Evolutionary conservation across 2,888 invertebrate species (phyloP).

Genomic region (Diarsia brunnea): DNA sequence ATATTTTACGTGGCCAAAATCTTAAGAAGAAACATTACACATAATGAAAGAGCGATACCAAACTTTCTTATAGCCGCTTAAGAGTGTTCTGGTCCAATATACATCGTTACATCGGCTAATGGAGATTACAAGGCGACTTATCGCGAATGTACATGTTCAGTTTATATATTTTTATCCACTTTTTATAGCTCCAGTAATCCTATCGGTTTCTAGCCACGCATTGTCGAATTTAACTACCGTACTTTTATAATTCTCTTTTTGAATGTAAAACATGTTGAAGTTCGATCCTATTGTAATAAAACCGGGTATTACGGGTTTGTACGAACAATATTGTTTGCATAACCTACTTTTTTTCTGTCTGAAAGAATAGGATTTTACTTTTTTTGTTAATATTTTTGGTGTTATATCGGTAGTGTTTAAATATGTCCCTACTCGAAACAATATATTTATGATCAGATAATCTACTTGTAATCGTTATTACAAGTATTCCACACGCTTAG

Average conservation of each 20-base stretch:
- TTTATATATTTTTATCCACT: conserved; percentile 37
- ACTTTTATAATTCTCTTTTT: conserved; percentile 49
- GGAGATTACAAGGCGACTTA: conserved; percentile 63
- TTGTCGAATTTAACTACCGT: conserved; percentile 43
- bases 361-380: neutral
- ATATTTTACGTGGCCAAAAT: conserved; percentile 65
- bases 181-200: conserved; percentile 47
- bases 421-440: too few species aligned
- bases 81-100: conserved; percentile 61
- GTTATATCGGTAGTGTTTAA: too few species aligned
- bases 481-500: conserved; percentile 10
- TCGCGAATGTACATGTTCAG: conserved; percentile 41
- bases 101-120: conserved; percentile 66
- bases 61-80: conserved; percentile 71
- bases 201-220: conserved; percentile 31
- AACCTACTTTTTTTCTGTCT: neutral
- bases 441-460: conserved; percentile 1
- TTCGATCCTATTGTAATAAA: conserved; percentile 34
- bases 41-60: conserved; percentile 73
- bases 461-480: conserved; percentile 11
- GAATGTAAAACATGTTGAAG: conserved; percentile 31
- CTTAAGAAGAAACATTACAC: conserved; percentile 71
- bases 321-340: neutral
- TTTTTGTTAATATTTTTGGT: neutral
- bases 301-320: conserved; percentile 10